phyloP scores from a whole-genome alignment of 2,113 vertebrate genomes.

The Heterotilapia buettikoferi region DNA sequence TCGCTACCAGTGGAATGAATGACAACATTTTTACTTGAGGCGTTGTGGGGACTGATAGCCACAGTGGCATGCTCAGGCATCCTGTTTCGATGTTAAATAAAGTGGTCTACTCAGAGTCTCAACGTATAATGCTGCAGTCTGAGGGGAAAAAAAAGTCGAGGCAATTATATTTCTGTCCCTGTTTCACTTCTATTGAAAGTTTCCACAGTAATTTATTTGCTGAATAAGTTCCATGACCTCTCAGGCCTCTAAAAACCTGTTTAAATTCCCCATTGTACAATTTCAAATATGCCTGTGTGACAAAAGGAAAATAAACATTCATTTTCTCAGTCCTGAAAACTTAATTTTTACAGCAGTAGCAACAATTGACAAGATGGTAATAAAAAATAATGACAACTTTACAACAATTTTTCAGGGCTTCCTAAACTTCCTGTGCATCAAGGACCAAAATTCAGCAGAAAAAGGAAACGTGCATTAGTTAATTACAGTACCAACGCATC shows the following conservation, averaged over 20 bases:
- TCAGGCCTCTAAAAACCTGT: not conserved
- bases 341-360: not conserved
- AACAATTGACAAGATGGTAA: not conserved
- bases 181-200: not conserved
- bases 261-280: not conserved
- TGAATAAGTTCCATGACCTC: slow-evolving; percentile 8
- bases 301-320: not conserved
- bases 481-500: not conserved
- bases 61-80: not conserved
- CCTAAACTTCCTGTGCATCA: not conserved
- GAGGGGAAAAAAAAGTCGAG: not conserved
- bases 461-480: not conserved
- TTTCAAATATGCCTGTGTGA: not conserved
- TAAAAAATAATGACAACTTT: not conserved
- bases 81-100: not conserved
- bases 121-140: not conserved
- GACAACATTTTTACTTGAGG: not conserved
- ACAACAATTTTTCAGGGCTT: not conserved
- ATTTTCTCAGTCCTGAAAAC: not conserved
- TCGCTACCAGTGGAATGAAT: not conserved
- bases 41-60: not conserved
- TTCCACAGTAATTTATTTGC: not conserved
- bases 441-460: not conserved
- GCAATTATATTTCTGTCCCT: not conserved
- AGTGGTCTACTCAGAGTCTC: not conserved